Evolutionary conservation across 2,113 vertebrate genomes (phyloP).

Genomic region (Chloebia gouldiae): DNA sequence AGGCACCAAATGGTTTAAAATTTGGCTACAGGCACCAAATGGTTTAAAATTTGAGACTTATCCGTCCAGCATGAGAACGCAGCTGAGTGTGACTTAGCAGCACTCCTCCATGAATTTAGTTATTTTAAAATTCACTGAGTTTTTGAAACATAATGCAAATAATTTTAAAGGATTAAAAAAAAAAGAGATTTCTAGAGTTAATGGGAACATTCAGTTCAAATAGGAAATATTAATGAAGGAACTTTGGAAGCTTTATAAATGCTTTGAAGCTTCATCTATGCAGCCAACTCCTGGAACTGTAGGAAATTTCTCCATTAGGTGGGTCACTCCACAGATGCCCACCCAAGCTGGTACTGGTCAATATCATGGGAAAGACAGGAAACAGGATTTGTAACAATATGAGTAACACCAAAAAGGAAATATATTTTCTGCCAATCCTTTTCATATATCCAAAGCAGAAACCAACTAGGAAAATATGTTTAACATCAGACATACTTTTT

Average conservation of each 20-base stretch:
- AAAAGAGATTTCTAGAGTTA: not conserved
- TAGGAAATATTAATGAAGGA: not conserved
- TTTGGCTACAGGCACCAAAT: too few species aligned
- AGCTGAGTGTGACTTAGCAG: not conserved
- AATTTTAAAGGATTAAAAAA: not conserved
- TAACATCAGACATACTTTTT: constrained; percentile 22
- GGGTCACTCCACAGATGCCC: not conserved
- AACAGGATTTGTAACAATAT: not conserved
- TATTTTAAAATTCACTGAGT: not conserved
- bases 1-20: not conserved
- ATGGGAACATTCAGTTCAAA: not conserved
- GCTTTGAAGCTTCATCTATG: not conserved
- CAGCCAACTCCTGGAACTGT: not conserved
- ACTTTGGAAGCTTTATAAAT: not conserved
- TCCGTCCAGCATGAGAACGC: not conserved
- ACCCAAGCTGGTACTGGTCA: not conserved
- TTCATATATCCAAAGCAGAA: constrained; percentile 3
- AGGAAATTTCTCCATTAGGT: not conserved
- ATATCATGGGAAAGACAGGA: not conserved
- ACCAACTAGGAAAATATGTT: constrained; percentile 40
- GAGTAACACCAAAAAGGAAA: not conserved
- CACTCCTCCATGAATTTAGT: not conserved
- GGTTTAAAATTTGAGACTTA: not conserved
- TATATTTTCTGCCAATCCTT: constrained; percentile 34
- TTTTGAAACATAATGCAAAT: not conserved